Evolutionary conservation across 2,113 vertebrate species (phyloP), one percentile per base, ranked within the genome.

Genomic region (Plecturocebus donacophilus): DNA sequence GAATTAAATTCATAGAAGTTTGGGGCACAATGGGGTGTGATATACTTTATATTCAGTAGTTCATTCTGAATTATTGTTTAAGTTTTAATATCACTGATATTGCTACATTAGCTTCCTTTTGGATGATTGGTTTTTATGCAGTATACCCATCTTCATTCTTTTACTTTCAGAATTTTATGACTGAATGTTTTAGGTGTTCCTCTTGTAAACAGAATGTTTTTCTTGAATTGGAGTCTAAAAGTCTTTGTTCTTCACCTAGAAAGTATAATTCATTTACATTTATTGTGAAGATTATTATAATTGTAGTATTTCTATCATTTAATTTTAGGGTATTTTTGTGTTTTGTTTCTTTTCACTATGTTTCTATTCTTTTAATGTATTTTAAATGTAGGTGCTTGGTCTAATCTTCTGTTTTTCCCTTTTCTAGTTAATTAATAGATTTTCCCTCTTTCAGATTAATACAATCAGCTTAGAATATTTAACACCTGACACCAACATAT

Each of bases 241-340:
- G 61, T 56, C 45, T 93, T 92, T 91, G 12, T 56, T 19, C 10
- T 94, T 96, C 70, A 91, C 40, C 8, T 10, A 66, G 20, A 91
- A 93, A 86, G 14, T 91, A 91, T 96, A 81, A 76, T 83, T n/a
- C 52, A 77, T 82, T 94, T 93, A 91, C 14, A 81, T 73, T 88
- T 96, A 73, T 89, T 96, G 42, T 81, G 81, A 93, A 90, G 84
- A 71, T 17, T 76, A 14, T 49, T 71, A 82, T 49, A 47, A 56
- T 81, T 75, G 1, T 35, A 30, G 3, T 64, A 85, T 75, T 80
- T 66, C 14, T 64, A 17, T 30, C 35, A 82, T 8, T 71, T 27
- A 93, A 54, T 88, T 40, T 56, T 93, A 40, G 61, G 61, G 61
- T 12, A 30, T 32, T 64, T 25, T 58, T 83, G 32, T 4, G 14